These are phyloP conservation scores for Cyanoderma ruficeps DNA, from an alignment of 2,113 vertebrate species.

Conservation along the genomic window DNA sequence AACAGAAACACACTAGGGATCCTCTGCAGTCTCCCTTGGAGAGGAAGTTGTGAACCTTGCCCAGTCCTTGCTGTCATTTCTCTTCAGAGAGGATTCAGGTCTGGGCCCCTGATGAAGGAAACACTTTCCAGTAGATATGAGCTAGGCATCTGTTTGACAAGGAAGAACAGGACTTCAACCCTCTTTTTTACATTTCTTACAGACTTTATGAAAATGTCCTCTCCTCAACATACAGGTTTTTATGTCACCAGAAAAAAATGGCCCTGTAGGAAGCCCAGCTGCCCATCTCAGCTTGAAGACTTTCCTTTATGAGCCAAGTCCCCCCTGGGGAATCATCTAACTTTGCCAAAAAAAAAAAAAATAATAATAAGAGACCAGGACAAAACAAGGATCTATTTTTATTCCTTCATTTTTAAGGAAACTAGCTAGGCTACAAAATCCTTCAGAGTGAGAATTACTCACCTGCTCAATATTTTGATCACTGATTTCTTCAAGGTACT, in stretches of 20 bases:
- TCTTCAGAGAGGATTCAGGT: background rate
- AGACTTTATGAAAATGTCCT: background rate
- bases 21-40: background rate
- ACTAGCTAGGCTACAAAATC: background rate
- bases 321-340: background rate
- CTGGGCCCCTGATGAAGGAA: background rate
- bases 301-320: background rate
- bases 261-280: background rate
- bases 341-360: background rate
- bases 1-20: background rate
- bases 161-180: background rate
- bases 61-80: background rate
- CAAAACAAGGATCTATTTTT: background rate
- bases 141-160: background rate
- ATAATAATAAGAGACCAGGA: background rate
- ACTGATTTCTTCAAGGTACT: constrained; percentile 70
- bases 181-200: background rate
- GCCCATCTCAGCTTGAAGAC: background rate
- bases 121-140: background rate
- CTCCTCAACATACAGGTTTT: background rate
- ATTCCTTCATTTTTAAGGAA: background rate
- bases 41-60: background rate
- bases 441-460: background rate
- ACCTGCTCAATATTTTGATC: constrained; percentile 77
- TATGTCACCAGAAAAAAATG: background rate